Base-by-base conservation (phyloP, 2,888 invertebrate genomes). In the Stenchaetothrips biformis region DNA sequence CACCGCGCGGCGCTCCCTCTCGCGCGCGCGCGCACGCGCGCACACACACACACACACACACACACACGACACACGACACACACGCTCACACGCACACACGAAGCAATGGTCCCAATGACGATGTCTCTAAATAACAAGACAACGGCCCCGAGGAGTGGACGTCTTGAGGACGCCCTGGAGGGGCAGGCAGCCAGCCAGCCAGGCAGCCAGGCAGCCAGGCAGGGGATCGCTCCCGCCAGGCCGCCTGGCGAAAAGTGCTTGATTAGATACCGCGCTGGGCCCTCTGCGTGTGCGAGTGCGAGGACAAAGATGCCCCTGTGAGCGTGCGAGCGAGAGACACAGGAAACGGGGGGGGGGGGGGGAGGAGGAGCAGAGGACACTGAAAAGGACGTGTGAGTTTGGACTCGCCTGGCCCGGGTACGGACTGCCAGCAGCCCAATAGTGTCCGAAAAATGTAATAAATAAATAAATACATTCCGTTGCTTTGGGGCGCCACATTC, bases 121-220 rank as follows among this genome's bases (percentile, higher is more conserved):
- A 74, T 74, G 67, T 74, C 67, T 74, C 67, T 74, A 74, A 74
- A 74, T 74, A 74, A 74, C 21, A 7, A 16, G 59, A 6, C 59
- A 59, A 59, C 59, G 59, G 37, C 37, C 37, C 37, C 37, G 37
- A 37, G 37, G 37, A 37, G 37, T 37, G 37, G 37, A 37, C 37
- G 37, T 37, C 37, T 37, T 37, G 37, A 37, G 37, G 37, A 37
- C 37, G 37, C 37, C 37, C 37, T 37, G 37, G 37, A 37, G 37
- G 37, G 37, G 37, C 37, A 37, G 37, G 37, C 37, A 37, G 37
- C 2, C 37, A 37, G 37, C 2, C 37, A 37, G 37, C 2, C 37
- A 37, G 37, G 4, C 37, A 4, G 37, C 37, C 37, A 37, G 2
- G 37, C 37, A 2, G 2, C 2, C 37, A 1, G 37, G 37, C 37